Base-by-base conservation (phyloP, 2,797 vertebrate genomes). In the Loriculus beryllinus region DNA sequence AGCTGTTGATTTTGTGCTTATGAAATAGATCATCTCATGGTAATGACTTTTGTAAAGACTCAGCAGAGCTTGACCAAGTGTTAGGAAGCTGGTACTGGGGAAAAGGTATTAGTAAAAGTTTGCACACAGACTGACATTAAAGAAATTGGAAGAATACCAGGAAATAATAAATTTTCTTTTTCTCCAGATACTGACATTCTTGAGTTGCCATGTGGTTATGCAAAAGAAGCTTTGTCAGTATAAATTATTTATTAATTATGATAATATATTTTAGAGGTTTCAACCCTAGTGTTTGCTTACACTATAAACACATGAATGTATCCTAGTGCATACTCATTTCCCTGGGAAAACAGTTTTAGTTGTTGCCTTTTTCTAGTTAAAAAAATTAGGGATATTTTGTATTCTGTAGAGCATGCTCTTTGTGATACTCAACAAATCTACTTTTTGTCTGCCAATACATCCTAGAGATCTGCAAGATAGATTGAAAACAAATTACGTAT, bases 101-200 rank as follows among this genome's bases (percentile, higher is more conserved):
- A 65, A 69, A 22, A 54, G 18, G 10, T 14, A 21, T 3, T 33
- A 54, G 11, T 23, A 23, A 20, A 84, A 71, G 14, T 28, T 31
- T 9, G 19, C 13, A 12, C 11, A 14, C 1, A 2, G 4, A 2
- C 3, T 37, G 59, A 9, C 26, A 19, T 26, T 35, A 79, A 82
- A 54, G 12, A 88, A 69, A 59, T 25, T 2, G 15, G 9, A 70
- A 60, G 29, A 35, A 4, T 69, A 33, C 4, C 3, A 62, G 25
- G 9, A 7, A 71, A 56, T n/a, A 57, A 42, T 40, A 7, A 29
- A 82, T n/a, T 7, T 43, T 40, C 13, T 65, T 70, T 70, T 68
- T 3, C n/a, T 74, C 60, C 25, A 9, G 6, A 23, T 29, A 26
- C 0, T 0, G 3, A 28, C 35, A 12, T 35, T 67, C 23, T 85